Conservation (phyloP, 2,888 invertebrate species). For the Venusia cambrica region DNA sequence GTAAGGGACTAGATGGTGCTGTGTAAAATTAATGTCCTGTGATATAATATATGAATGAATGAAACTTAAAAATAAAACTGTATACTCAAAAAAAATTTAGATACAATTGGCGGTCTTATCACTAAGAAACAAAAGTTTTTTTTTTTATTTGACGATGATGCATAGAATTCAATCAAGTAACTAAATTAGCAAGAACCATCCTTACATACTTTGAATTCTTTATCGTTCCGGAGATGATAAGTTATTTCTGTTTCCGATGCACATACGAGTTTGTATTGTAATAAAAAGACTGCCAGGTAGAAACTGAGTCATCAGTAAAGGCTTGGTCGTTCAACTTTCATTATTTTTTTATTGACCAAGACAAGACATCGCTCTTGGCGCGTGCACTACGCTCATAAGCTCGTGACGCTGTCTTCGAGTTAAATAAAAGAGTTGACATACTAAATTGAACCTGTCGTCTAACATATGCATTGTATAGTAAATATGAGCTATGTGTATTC, state of each 20-base stretch:
- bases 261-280: conserved; percentile 46
- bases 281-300: conserved; percentile 59
- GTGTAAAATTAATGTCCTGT: too few relatives aligned
- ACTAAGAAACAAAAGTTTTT: too few relatives aligned
- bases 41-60: too few relatives aligned
- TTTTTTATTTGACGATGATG: too few relatives aligned
- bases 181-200: conserved; percentile 1
- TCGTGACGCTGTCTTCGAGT: conserved; percentile 3
- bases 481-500: too few relatives aligned
- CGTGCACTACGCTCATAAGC: conserved; percentile 11
- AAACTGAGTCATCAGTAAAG: conserved; percentile 63
- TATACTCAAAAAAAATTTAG: too few relatives aligned
- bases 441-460: too few relatives aligned
- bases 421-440: conserved; percentile 1
- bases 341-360: conserved; percentile 61
- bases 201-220: conserved; percentile 1
- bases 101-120: too few relatives aligned
- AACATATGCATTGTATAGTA: too few relatives aligned
- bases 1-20: too few relatives aligned
- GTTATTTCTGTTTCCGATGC: conserved; percentile 54
- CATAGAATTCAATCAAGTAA: conserved; percentile 10
- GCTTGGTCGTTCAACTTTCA: conserved; percentile 72
- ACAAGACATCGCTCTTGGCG: conserved; percentile 49
- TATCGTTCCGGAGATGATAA: conserved; percentile 37
- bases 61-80: too few relatives aligned